Evolutionary conservation across 1,140 invertebrate species (phyloP).

Genomic region (Scaptomyza hsui): DNA sequence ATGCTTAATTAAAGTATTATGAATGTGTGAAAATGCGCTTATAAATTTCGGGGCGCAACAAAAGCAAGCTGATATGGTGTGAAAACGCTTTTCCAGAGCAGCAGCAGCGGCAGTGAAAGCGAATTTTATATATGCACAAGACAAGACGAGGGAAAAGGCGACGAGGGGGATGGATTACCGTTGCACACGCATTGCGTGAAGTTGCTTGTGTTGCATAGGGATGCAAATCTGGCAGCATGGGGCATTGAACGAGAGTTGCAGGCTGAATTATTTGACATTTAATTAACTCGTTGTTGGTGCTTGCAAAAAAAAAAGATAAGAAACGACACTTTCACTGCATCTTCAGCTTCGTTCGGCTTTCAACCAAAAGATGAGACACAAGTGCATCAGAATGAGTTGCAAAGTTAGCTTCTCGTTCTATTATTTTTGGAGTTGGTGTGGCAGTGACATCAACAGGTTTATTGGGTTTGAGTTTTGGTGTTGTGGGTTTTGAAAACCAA

Average conservation of each 20-base stretch:
- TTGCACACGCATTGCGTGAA: constrained; percentile 65
- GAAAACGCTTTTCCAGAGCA: constrained; percentile 77
- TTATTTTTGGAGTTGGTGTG: constrained; percentile 22
- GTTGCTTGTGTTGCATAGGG: constrained; percentile 39
- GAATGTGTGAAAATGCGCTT: constrained; percentile 68
- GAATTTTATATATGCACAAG: constrained; percentile 66
- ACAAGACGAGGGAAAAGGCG: constrained; percentile 9
- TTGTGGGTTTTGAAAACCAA: constrained; percentile 52
- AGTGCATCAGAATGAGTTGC: constrained; percentile 42
- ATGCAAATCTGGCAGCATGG: constrained; percentile 48
- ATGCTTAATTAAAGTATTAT: constrained; percentile 76
- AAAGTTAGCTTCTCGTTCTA: constrained; percentile 59
- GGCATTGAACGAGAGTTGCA: constrained; percentile 26
- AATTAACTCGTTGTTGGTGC: constrained; percentile 58
- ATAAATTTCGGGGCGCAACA: constrained; percentile 42
- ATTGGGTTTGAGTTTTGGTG: constrained; percentile 27
- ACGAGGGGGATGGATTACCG: constrained; percentile 2
- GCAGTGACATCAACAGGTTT: constrained; percentile 58
- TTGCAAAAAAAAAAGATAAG: constrained; percentile 56
- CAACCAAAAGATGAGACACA: constrained; percentile 13
- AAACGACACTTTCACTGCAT: constrained; percentile 80
- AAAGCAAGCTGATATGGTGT: constrained; percentile 47
- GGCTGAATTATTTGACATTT: constrained; percentile 80
- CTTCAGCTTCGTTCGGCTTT: constrained; percentile 8
- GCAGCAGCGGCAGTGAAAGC: constrained; percentile 78